Conservation (phyloP, 2,113 vertebrate species). For the Calidris pugnax region DNA sequence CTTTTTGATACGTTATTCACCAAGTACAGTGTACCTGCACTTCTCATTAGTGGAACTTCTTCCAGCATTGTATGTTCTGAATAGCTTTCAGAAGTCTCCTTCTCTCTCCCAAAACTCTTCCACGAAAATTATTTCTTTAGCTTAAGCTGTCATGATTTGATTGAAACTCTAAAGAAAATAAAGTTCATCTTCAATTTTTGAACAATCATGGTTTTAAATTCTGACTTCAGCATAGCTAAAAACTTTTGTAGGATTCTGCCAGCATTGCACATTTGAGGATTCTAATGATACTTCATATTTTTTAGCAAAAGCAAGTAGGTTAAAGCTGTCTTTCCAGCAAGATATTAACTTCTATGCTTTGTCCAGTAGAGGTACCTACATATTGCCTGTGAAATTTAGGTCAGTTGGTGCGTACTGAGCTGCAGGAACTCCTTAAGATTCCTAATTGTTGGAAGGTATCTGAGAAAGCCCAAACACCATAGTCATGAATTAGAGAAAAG, state of each 20-base stretch:
- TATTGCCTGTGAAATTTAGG: neutral
- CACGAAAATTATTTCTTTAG: neutral
- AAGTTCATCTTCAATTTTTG: neutral
- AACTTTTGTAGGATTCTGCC: neutral
- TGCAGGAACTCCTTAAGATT: neutral
- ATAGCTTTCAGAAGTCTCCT: neutral
- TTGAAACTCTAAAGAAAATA: neutral
- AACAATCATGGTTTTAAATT: neutral
- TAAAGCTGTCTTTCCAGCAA: neutral
- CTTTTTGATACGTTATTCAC: neutral
- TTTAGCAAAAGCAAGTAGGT: neutral
- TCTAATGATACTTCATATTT: neutral
- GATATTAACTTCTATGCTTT: neutral
- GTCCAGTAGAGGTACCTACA: neutral
- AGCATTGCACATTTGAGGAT: accelerated
- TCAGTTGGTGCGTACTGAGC: neutral
- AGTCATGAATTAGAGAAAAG: neutral
- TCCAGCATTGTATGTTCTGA: neutral
- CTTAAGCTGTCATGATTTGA: neutral
- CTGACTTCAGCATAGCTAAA: neutral
- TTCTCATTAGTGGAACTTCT: neutral
- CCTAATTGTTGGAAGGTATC: neutral
- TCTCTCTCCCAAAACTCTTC: neutral
- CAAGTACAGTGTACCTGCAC: neutral
- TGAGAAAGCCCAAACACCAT: neutral